Evolutionary conservation across 2,888 invertebrate species (phyloP).

Genomic region (Blomia tropicalis): DNA sequence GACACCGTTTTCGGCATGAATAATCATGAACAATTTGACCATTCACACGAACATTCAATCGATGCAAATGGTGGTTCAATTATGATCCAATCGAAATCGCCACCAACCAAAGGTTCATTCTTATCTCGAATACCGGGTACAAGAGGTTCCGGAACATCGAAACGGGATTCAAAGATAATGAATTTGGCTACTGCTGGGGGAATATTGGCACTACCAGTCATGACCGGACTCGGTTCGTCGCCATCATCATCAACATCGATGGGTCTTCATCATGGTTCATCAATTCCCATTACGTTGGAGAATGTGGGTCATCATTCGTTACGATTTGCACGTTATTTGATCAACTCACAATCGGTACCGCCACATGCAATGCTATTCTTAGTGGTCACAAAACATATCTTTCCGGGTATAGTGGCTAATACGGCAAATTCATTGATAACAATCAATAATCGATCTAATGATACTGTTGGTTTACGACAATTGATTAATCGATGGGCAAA

Average conservation of each 20-base stretch:
- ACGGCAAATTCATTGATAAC: not conserved
- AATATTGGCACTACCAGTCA: not conserved
- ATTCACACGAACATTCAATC: not conserved
- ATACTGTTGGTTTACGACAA: not conserved
- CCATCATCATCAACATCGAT: not conserved
- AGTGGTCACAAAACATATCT: slow-evolving; percentile 16
- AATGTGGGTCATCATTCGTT: slow-evolving; percentile 3
- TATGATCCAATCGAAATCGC: not conserved
- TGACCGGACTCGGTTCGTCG: not conserved
- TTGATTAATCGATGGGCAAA: slow-evolving; percentile 59
- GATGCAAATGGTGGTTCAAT: not conserved
- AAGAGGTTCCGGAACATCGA: not conserved
- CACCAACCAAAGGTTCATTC: not conserved
- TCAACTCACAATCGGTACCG: not conserved
- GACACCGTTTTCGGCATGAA: slow-evolving; percentile 36
- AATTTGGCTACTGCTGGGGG: slow-evolving; percentile 3
- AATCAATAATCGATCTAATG: not conserved
- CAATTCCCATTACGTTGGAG: slow-evolving; percentile 6
- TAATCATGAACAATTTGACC: slow-evolving; percentile 3
- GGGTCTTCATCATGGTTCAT: not conserved
- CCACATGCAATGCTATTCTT: slow-evolving; percentile 19
- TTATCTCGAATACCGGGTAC: not conserved
- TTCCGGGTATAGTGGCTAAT: slow-evolving; percentile 11
- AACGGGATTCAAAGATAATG: not conserved
- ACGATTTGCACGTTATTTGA: slow-evolving; percentile 8